Evolutionary conservation across 2,888 invertebrate genomes (phyloP).

Genomic region (Branchipolynoe longqiensis): DNA sequence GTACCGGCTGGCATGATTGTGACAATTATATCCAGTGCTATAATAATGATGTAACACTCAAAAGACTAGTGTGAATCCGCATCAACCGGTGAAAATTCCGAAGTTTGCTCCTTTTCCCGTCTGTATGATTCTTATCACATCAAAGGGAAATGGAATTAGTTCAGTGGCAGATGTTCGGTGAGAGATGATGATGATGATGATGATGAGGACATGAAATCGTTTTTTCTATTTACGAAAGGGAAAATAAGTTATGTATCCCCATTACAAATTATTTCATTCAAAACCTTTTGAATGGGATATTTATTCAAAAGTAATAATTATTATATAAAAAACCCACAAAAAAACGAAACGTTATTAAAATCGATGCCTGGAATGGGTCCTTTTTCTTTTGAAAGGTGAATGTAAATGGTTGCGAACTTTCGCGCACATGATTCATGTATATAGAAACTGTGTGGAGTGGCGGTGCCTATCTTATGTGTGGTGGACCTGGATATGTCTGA

Average conservation of each 20-base stretch:
- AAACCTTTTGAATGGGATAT: too few relatives aligned
- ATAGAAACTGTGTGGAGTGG: conserved; percentile 46
- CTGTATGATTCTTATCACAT: too few relatives aligned
- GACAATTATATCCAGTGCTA: conserved; percentile 14
- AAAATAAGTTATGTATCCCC: too few relatives aligned
- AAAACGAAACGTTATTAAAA: background rate
- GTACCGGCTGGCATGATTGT: conserved; percentile 40
- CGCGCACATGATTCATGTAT: conserved; percentile 52
- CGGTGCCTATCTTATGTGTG: conserved; percentile 10
- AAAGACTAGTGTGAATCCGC: conserved; percentile 16
- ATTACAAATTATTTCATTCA: too few relatives aligned
- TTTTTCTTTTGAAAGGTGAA: conserved; percentile 39
- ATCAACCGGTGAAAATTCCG: conserved; percentile 22
- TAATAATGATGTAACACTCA: conserved; percentile 13
- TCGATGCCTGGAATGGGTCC: conserved; percentile 7
- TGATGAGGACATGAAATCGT: too few relatives aligned
- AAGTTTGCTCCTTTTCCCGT: conserved; percentile 8
- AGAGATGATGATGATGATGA: too few relatives aligned
- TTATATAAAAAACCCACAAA: background rate
- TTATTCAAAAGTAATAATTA: background rate
- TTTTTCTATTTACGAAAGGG: too few relatives aligned
- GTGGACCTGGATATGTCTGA: conserved; percentile 26
- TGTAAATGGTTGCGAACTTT: conserved; percentile 51
- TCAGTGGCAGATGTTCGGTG: too few relatives aligned
- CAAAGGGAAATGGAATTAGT: too few relatives aligned